These are phyloP conservation scores for Drosophila baimaii DNA, from an alignment of 1,140 invertebrate species.

Conservation along the genomic window DNA sequence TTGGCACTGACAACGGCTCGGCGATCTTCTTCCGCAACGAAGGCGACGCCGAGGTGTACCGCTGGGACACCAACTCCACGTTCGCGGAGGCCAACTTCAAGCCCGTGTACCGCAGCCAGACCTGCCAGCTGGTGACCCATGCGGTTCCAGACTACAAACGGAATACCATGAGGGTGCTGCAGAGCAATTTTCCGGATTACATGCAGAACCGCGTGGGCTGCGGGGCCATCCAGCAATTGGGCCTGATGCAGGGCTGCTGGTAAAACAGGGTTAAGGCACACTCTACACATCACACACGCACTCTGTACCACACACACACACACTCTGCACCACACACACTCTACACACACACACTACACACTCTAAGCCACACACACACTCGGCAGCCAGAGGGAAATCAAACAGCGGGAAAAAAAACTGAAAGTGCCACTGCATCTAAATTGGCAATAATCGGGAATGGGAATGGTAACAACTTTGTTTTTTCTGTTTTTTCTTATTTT, in stretches of 20 bases:
- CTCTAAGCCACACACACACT: slow-evolving; percentile 2
- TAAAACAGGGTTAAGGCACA: slow-evolving; percentile 28
- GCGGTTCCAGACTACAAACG: slow-evolving; percentile 86
- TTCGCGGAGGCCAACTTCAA: slow-evolving; percentile 86
- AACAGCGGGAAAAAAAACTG: slow-evolving; percentile 40
- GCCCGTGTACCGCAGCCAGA: slow-evolving; percentile 85
- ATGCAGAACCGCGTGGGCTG: slow-evolving; percentile 87
- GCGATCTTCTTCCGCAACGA: slow-evolving; percentile 87
- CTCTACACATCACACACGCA: slow-evolving; percentile 3
- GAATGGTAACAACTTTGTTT: background rate
- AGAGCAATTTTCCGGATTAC: slow-evolving; percentile 88
- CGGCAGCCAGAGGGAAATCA: slow-evolving; percentile 1
- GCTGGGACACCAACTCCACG: slow-evolving; percentile 86
- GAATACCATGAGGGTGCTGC: slow-evolving; percentile 86
- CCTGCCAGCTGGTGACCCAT: slow-evolving; percentile 86
- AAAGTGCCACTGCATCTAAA: slow-evolving; percentile 53
- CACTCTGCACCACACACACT: slow-evolving; percentile 2
- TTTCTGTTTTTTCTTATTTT: background rate
- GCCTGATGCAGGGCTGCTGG: slow-evolving; percentile 85
- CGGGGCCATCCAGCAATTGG: slow-evolving; percentile 86
- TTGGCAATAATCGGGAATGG: slow-evolving; percentile 39
- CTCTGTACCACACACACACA: background rate
- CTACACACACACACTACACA: background rate
- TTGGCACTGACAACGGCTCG: slow-evolving; percentile 87
- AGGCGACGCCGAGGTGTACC: slow-evolving; percentile 86